Evolutionary conservation across 1,140 invertebrate genomes (phyloP).

Genomic region (Pogonomyrmex barbatus): DNA sequence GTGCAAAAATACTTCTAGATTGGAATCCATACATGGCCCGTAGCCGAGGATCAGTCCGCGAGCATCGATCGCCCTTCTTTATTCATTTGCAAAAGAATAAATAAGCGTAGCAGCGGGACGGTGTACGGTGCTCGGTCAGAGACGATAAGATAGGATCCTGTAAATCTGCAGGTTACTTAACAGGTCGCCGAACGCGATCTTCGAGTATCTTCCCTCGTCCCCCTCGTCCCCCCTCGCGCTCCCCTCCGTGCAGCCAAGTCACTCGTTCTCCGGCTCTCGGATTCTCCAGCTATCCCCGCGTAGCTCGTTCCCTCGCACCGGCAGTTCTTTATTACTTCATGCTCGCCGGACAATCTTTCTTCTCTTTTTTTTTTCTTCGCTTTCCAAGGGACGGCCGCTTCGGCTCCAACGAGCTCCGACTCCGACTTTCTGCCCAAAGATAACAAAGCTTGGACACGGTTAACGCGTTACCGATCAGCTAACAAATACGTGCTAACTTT

Average conservation of each 20-base stretch:
- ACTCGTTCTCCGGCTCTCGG: constrained; percentile 32
- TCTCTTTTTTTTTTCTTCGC: constrained; percentile 31
- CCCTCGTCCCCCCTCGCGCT: background rate
- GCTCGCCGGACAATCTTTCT: constrained; percentile 66
- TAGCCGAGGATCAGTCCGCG: constrained; percentile 62
- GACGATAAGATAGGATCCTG: constrained; percentile 84
- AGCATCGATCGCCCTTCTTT: constrained; percentile 85
- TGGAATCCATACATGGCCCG: constrained; percentile 69
- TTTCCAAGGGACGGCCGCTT: constrained; percentile 16
- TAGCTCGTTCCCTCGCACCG: constrained; percentile 29
- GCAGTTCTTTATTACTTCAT: constrained; percentile 74
- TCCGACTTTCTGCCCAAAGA: constrained; percentile 55
- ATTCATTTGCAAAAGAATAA: constrained; percentile 85
- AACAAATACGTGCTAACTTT: constrained; percentile 66
- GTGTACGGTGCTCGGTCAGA: constrained; percentile 76
- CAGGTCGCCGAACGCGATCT: constrained; percentile 76
- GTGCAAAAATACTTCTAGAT: constrained; percentile 63
- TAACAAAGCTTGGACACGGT: constrained; percentile 72
- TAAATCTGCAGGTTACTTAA: constrained; percentile 83
- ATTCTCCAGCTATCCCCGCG: background rate
- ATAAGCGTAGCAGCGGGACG: constrained; percentile 80
- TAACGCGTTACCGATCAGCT: constrained; percentile 72
- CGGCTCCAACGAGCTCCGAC: background rate
- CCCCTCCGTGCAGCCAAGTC: background rate
- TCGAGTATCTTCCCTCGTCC: constrained; percentile 57